phyloP scores from a whole-genome alignment of 2,113 vertebrate genomes.

The Phaethornis superciliosus region DNA sequence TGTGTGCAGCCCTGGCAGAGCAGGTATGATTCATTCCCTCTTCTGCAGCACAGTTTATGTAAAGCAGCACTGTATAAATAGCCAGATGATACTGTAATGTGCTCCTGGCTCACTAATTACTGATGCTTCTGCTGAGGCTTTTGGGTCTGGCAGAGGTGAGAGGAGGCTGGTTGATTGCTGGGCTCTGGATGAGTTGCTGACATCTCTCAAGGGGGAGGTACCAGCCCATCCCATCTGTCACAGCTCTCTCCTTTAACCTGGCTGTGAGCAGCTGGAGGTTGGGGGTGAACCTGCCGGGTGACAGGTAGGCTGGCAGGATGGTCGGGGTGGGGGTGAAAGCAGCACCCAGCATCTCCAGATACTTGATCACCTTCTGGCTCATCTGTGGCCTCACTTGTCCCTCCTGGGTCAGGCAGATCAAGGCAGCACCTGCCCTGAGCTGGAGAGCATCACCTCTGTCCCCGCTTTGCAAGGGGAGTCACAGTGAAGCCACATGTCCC shows the following conservation, averaged over 20 bases:
- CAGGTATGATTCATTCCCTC: slow-evolving; percentile 52
- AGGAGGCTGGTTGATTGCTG: neutral
- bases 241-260: neutral
- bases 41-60: slow-evolving; percentile 37
- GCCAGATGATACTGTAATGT: neutral
- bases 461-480: neutral
- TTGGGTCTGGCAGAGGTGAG: neutral
- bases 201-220: neutral
- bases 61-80: slow-evolving; percentile 43
- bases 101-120: slow-evolving; percentile 14
- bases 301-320: neutral
- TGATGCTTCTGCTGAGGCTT: neutral
- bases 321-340: neutral
- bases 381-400: accelerated
- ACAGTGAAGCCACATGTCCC: neutral
- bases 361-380: neutral
- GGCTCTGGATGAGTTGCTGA: neutral
- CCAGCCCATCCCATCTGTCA: accelerated
- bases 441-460: neutral
- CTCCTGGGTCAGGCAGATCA: neutral
- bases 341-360: neutral
- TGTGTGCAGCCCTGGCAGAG: neutral
- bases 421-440: neutral
- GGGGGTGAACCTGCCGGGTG: neutral
- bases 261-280: neutral